Evolutionary conservation across 2,888 invertebrate species (phyloP).

Genomic region (Epinotia demarniana): DNA sequence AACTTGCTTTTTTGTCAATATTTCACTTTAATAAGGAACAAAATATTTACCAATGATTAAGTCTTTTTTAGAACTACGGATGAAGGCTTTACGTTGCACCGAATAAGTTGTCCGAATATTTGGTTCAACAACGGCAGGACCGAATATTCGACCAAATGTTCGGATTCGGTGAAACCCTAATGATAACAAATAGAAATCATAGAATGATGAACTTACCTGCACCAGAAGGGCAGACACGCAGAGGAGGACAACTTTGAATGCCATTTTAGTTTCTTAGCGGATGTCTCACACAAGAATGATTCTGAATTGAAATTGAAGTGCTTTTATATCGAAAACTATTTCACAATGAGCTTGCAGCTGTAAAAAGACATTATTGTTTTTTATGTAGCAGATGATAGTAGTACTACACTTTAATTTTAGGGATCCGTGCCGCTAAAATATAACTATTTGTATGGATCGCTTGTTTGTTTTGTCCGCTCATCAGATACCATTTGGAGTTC

Average conservation of each 20-base stretch:
- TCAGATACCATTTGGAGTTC: no score
- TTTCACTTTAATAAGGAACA: no score
- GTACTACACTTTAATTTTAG: background rate
- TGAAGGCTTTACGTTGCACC: no score
- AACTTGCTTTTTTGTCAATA: no score
- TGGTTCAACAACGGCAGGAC: no score
- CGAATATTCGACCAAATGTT: background rate
- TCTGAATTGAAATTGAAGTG: background rate
- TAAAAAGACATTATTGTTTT: background rate
- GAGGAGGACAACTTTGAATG: conserved; percentile 38
- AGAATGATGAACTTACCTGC: conserved; percentile 10
- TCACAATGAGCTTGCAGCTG: background rate
- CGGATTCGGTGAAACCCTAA: no score
- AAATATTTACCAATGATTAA: no score
- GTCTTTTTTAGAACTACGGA: no score
- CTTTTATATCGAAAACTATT: background rate
- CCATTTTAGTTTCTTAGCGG: conserved; percentile 32
- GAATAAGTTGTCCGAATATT: no score
- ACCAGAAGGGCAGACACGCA: conserved; percentile 38
- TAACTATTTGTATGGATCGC: background rate
- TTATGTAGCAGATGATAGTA: background rate
- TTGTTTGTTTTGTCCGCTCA: no score
- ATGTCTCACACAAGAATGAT: conserved; percentile 14
- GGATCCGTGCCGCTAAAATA: background rate
- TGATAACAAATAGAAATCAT: background rate